Base-by-base conservation (phyloP, 2,888 invertebrate species). In the Rutpela maculata region DNA sequence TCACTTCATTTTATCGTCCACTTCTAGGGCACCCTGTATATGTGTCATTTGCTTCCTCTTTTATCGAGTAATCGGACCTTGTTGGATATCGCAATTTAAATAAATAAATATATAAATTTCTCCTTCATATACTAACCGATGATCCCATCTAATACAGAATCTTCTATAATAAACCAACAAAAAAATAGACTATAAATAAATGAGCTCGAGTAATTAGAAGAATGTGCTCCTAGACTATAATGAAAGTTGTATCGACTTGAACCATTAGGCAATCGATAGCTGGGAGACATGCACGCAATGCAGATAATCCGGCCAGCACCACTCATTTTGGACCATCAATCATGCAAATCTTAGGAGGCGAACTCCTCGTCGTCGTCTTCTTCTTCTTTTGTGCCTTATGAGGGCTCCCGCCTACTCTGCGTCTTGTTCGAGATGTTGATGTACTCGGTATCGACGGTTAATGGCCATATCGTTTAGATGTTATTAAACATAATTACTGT, bases 241-340 rank as follows among this genome's bases (percentile, higher is more conserved):
- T 60, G 55, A 73, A 66, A 66, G 55, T 67, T 67, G 71, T 75
- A 77, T 77, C 73, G 60, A 74, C 75, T 73, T 76, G 65, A 80
- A 60, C 77, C 78, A 79, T 79, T 81, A 78, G 56, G 72, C 72
- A 78, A 81, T 81, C 80, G 78, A 81, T 81, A 38, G 71, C 68
- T 59, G 56, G 82, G 85, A 85, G 85, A 86, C 87, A 87, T 87
- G 86, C 87, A 87, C 88, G 87, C 88, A 87, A 85, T 87, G 87
- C 87, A 86, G 88, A 87, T 87, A 87, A 88, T 87, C 87, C 86
- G 77, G 83, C 85, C 84, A 73, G 57, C 76, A 67, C 86, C 83
- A 87, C 85, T 88, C 86, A 86, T 87, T 86, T 84, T 81, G 82
- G 82, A 85, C 85, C 87, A 88, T 87, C 87, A 88, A 88, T 88